Percentiles rank a stretch among this genome's conserved stretches.
Evolutionary conservation across 2,113 vertebrate genomes (phyloP).

Genomic region (Polyodon spathula): DNA sequence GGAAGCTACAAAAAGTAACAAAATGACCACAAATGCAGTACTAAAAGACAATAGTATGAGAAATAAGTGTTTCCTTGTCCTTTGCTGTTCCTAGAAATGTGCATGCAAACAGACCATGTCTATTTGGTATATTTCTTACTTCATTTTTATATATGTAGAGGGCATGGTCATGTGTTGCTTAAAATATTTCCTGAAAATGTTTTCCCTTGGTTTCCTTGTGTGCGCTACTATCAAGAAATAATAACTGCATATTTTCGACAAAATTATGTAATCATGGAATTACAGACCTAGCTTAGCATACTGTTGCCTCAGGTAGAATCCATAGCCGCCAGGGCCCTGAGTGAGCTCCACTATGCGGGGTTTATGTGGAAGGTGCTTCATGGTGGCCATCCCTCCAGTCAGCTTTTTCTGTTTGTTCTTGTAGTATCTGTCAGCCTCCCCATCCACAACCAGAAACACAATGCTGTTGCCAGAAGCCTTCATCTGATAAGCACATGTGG

Average conservation of each 20-base stretch:
- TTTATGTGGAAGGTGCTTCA: slow-evolving; percentile 60
- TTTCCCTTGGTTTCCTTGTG: too few relatives aligned
- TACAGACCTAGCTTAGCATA: slow-evolving; percentile 46
- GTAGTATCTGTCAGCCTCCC: slow-evolving; percentile 61
- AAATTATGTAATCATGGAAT: background rate
- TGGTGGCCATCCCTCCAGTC: slow-evolving; percentile 48
- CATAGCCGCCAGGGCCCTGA: slow-evolving; percentile 67
- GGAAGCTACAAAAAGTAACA: too few relatives aligned
- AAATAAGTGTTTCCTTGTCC: too few relatives aligned
- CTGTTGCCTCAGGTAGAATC: slow-evolving; percentile 67
- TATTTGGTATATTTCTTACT: background rate
- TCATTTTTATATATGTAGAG: background rate
- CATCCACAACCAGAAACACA: slow-evolving; percentile 71
- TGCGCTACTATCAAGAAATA: too few relatives aligned
- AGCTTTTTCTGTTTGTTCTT: slow-evolving; percentile 45
- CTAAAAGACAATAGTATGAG: too few relatives aligned
- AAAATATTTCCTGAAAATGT: too few relatives aligned
- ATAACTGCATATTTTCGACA: too few relatives aligned
- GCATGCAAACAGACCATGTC: too few relatives aligned
- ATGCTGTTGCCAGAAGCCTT: slow-evolving; percentile 56
- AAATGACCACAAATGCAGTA: too few relatives aligned
- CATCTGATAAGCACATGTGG: slow-evolving; percentile 46
- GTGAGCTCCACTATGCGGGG: slow-evolving; percentile 61
- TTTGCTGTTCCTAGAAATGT: too few relatives aligned
- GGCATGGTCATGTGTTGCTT: too few relatives aligned